Evolutionary conservation across 2,888 invertebrate genomes (phyloP), one percentile per base, ranked within the genome.

Genomic region (Andrena haemorrhoa): DNA sequence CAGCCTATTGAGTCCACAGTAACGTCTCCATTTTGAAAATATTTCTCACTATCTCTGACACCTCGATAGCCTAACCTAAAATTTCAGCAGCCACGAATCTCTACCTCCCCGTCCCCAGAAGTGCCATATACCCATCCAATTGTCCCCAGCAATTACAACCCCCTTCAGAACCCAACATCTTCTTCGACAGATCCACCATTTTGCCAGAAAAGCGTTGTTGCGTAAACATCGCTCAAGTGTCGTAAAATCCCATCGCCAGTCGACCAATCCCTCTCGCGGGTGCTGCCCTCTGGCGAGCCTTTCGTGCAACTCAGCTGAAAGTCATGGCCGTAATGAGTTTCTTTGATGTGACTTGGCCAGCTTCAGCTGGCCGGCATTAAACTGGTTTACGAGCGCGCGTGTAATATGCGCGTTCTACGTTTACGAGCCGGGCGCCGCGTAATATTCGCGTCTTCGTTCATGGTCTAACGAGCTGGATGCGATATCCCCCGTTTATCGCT

Each of bases 291-390:
- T 29, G 16, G 0, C 6, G 8, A 56, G 56, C 4, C 4, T 33
- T 31, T 6, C 16, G 5, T 2, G 3, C 35, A 35, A 58, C 16
- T 51, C 64, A 51, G 23, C 23, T 12, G 56, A 7, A 41, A 47
- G 10, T n/a, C 20, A 26, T 16, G 8, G n/a, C 26, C 61, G 72
- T 71, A 71, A 80, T 60, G 66, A 80, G 78, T 68, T 77, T 72
- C 78, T 78, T 80, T 71, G 65, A 77, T 29, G 61, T 63, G 61
- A 66, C 65, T 12, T 0, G 5, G 10, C 26, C 20, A 10, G 29
- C 8, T 49, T 12, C 6, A 71, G 33, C 33, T 33, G 8, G 26
- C 61, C 35, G 33, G 7, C 58, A 65, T 70, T 79, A 79, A 70
- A 51, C 64, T 6, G n/a, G 63, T 68, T 80, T 78, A 80, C 68